These are phyloP conservation scores for Dicranocentrus wangi DNA, from an alignment of 2,888 invertebrate genomes.

Conservation along the genomic window DNA sequence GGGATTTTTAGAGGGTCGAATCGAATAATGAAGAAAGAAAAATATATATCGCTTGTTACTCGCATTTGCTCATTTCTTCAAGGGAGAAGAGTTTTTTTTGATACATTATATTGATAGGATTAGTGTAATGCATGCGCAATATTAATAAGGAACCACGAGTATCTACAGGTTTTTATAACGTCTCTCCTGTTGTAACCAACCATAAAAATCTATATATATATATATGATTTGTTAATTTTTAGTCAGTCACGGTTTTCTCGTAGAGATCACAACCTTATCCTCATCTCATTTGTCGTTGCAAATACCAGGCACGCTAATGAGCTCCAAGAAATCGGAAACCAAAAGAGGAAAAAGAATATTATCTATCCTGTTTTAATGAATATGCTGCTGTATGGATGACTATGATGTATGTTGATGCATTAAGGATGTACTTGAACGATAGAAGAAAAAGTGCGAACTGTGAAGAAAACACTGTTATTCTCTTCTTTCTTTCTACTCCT, in stretches of 20 bases:
- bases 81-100: too few species aligned
- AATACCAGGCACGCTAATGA: conserved; percentile 59
- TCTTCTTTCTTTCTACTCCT: conserved; percentile 24
- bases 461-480: conserved; percentile 45
- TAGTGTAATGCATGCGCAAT: too few species aligned
- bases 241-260: too few species aligned
- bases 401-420: conserved; percentile 17
- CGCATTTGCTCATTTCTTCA: too few species aligned
- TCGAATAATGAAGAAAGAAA: neutral
- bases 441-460: conserved; percentile 50
- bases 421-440: conserved; percentile 12
- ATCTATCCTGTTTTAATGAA: conserved; percentile 54
- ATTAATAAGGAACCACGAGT: too few species aligned
- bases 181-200: too few species aligned
- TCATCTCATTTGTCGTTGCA: too few species aligned
- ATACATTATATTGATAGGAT: too few species aligned
- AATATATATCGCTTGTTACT: conserved; percentile 15
- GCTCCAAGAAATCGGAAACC: conserved; percentile 51
- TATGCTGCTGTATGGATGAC: conserved; percentile 48
- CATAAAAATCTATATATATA: too few species aligned
- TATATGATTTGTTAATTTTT: too few species aligned
- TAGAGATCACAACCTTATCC: too few species aligned
- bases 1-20: conserved; percentile 47
- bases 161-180: too few species aligned
- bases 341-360: conserved; percentile 20